Percentiles rank a stretch among this genome's conserved stretches.
These are phyloP conservation scores for Cheilosia soror DNA, from an alignment of 2,888 invertebrate species.

Conservation along the genomic window DNA sequence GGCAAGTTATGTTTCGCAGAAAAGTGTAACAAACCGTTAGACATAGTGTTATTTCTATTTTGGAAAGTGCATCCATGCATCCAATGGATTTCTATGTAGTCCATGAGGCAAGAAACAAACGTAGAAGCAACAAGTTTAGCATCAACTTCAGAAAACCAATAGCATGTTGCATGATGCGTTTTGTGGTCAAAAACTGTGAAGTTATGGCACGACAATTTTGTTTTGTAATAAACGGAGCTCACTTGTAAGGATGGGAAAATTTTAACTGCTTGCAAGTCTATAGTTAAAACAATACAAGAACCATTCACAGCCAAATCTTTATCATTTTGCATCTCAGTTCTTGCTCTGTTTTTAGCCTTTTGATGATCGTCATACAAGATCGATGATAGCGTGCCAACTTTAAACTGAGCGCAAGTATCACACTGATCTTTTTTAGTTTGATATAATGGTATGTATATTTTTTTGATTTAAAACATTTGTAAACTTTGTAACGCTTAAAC, in stretches of 20 bases:
- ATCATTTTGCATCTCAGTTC: too few species aligned
- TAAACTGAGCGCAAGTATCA: background rate
- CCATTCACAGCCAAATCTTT: background rate
- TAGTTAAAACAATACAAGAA: background rate
- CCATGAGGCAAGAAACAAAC: background rate
- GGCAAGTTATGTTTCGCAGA: background rate
- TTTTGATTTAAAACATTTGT: background rate
- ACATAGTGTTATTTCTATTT: background rate
- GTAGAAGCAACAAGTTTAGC: background rate
- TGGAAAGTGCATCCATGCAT: background rate
- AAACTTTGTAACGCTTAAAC: background rate
- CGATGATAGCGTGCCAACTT: background rate
- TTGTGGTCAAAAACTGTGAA: background rate
- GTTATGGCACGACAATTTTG: too few species aligned
- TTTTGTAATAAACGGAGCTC: background rate
- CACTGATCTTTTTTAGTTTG: slow-evolving; percentile 10
- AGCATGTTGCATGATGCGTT: background rate
- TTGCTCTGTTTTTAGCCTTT: too few species aligned
- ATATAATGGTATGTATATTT: background rate
- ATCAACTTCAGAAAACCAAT: slow-evolving; percentile 1
- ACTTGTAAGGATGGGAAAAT: background rate
- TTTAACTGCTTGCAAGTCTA: background rate
- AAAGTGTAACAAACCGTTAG: background rate
- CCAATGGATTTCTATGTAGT: background rate
- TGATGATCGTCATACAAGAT: too few species aligned